Percentiles rank a stretch among this genome's conserved stretches.
Conservation (phyloP, 2,888 invertebrate species). For the Glyphotaelius pellucidus region DNA sequence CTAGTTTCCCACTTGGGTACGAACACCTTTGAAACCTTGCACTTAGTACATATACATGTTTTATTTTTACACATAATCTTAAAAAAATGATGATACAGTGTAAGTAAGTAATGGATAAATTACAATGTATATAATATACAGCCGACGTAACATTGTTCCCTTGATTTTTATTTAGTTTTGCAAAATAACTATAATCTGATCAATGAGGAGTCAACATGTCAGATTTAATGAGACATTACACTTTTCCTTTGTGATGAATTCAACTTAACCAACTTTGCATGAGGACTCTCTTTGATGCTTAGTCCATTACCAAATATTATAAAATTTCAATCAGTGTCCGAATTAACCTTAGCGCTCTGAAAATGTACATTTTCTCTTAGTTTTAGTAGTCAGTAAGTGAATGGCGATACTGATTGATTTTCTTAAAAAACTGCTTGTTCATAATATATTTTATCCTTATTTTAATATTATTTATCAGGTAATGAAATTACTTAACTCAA, state of each 20-base stretch:
- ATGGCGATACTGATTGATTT: slow-evolving; percentile 39
- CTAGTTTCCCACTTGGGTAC: neutral
- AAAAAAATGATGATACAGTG: neutral
- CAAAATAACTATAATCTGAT: slow-evolving; percentile 34
- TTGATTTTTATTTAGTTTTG: slow-evolving; percentile 63
- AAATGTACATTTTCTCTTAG: neutral
- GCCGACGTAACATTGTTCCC: slow-evolving; percentile 32
- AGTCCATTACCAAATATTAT: slow-evolving; percentile 41
- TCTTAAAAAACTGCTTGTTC: slow-evolving; percentile 24
- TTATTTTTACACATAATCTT: neutral
- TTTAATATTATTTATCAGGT: neutral
- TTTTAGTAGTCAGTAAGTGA: neutral
- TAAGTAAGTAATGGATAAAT: neutral
- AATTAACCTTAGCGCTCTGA: neutral
- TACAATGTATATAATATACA: neutral
- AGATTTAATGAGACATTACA: neutral
- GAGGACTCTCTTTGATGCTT: slow-evolving; percentile 43
- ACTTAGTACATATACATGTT: neutral
- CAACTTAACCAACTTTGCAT: slow-evolving; percentile 30
- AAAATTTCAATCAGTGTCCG: slow-evolving; percentile 45
- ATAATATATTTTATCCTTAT: neutral
- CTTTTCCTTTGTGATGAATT: neutral
- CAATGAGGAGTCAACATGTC: neutral
- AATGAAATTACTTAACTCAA: slow-evolving; percentile 8
- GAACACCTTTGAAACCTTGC: slow-evolving; percentile 6